Conservation (phyloP, 2,113 vertebrate species). For the Ivindomyrus marchei region DNA sequence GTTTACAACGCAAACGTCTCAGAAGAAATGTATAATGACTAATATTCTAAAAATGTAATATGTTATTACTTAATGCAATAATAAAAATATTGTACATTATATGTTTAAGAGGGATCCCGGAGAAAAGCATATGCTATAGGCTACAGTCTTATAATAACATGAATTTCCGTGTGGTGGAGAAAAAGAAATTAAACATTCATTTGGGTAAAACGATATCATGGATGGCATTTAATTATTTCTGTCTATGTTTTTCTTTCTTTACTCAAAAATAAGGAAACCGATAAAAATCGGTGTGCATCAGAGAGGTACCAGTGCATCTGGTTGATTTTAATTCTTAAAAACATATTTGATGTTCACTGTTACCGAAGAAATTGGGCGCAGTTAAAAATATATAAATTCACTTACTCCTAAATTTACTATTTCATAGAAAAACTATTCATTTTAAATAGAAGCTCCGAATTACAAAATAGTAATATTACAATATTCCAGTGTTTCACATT, state of each 20-base stretch:
- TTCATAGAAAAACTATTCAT: not conserved
- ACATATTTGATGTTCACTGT: not conserved
- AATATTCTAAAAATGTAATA: not conserved
- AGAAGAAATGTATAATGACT: not conserved
- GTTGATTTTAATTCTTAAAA: not conserved
- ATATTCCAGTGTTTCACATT: not conserved
- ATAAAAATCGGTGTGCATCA: not conserved
- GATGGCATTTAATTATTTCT: not conserved
- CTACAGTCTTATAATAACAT: not conserved
- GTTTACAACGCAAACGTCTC: not conserved
- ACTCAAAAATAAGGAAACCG: not conserved
- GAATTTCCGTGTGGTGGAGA: not conserved
- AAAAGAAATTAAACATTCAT: not conserved
- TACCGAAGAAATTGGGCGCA: not conserved
- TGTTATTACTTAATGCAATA: not conserved
- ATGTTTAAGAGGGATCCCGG: not conserved
- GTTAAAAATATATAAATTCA: not conserved
- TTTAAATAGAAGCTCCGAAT: not conserved
- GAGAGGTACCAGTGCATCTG: not conserved
- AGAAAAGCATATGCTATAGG: not conserved
- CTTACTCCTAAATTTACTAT: not conserved
- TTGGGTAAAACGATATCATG: not conserved
- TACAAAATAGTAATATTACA: not conserved
- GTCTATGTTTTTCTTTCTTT: not conserved
- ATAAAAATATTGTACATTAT: not conserved